phyloP scores from a whole-genome alignment of 2,888 invertebrate genomes.

The Sphaeridia pumilis region DNA sequence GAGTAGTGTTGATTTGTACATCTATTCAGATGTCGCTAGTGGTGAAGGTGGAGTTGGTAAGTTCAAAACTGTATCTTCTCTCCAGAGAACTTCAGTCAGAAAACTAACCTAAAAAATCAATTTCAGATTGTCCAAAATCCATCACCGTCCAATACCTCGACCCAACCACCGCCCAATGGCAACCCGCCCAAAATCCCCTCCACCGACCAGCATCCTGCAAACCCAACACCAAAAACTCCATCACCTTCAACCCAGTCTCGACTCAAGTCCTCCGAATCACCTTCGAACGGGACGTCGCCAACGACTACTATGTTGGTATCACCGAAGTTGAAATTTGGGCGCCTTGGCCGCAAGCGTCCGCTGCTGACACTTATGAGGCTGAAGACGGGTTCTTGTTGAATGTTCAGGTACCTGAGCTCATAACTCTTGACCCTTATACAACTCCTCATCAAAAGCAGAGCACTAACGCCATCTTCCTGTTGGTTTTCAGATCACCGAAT shows the following conservation, averaged over 20 bases:
- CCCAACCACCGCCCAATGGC: conserved; percentile 13
- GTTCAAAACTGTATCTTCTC: too few relatives aligned
- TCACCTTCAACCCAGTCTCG: conserved; percentile 23
- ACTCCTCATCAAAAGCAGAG: too few relatives aligned
- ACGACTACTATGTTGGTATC: conserved; percentile 28
- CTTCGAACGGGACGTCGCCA: conserved; percentile 21
- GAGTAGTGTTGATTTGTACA: conserved; percentile 24
- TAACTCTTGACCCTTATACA: too few relatives aligned
- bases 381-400: conserved; percentile 27
- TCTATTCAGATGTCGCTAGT: conserved; percentile 28
- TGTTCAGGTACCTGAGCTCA: too few relatives aligned
- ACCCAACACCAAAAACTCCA: conserved; percentile 26
- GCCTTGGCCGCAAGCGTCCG: conserved; percentile 29
- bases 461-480: too few relatives aligned
- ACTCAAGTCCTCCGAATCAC: conserved; percentile 23
- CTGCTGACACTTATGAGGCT: conserved; percentile 23
- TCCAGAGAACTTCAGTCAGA: too few relatives aligned
- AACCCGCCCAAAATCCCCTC: conserved; percentile 14
- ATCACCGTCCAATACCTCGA: conserved; percentile 19
- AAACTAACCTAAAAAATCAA: too few relatives aligned
- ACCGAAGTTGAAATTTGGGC: conserved; percentile 34
- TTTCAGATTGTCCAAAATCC: conserved; percentile 24
- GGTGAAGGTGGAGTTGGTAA: conserved; percentile 25
- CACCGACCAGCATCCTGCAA: conserved; percentile 18
- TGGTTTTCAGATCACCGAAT: conserved; percentile 17